Conservation (phyloP, 2,888 invertebrate genomes). For the Caenorhabditis sp. region DNA sequence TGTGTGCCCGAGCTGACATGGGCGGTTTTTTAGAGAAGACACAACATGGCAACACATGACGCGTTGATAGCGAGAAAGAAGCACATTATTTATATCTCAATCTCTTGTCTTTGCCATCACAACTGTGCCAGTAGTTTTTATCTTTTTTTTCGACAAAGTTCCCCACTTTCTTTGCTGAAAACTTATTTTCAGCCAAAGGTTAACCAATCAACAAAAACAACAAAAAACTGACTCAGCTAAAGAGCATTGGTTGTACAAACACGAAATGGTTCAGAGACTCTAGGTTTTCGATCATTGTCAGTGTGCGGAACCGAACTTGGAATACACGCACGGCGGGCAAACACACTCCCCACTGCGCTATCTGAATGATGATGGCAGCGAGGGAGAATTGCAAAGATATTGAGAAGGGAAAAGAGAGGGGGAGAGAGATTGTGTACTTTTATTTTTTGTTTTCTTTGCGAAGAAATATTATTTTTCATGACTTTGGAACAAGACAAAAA, state of each 20-base stretch:
- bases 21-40: neutral
- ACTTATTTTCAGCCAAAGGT: neutral
- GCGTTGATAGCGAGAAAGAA: neutral
- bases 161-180: neutral
- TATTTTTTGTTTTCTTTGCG: no score
- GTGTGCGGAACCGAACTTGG: neutral
- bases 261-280: slow-evolving; percentile 12
- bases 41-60: neutral
- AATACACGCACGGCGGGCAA: neutral
- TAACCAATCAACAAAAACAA: neutral
- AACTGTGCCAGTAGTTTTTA: neutral
- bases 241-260: slow-evolving; percentile 11
- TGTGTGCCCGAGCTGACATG: neutral
- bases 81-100: neutral
- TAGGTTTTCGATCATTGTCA: slow-evolving; percentile 10
- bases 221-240: slow-evolving; percentile 1
- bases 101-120: neutral
- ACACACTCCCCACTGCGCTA: neutral
- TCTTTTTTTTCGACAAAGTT: neutral
- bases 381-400: neutral
- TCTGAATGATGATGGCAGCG: neutral
- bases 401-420: neutral
- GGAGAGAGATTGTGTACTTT: neutral
- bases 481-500: no score
- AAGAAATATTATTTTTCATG: no score